These are phyloP conservation scores for Aspiorhynchus laticeps DNA, from an alignment of 2,113 vertebrate species.

Conservation along the genomic window DNA sequence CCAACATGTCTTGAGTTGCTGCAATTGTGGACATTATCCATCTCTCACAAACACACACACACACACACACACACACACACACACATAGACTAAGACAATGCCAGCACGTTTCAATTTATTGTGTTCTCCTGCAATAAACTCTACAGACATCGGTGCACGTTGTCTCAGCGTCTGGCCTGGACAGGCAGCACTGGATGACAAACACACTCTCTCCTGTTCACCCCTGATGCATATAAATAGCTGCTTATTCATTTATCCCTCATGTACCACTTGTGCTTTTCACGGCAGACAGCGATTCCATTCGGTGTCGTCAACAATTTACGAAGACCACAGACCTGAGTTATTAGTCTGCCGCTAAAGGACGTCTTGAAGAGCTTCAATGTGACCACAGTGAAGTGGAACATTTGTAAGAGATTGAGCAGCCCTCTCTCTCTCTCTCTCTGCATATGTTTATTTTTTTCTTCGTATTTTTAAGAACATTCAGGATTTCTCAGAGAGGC, in stretches of 20 bases:
- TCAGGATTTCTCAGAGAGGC: conserved; percentile 1
- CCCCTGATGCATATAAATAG: conserved; percentile 70
- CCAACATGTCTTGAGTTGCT: conserved; percentile 24
- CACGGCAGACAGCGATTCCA: conserved; percentile 48
- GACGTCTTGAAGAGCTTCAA: conserved; percentile 35
- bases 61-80: conserved; percentile 5
- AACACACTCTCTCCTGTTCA: conserved; percentile 63
- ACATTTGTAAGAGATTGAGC: conserved; percentile 48
- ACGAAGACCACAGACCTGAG: conserved; percentile 52
- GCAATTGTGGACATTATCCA: conserved; percentile 23
- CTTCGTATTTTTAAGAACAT: conserved; percentile 23
- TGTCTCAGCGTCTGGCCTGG: conserved; percentile 18
- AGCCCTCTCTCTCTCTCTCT: background rate
- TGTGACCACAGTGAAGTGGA: conserved; percentile 30
- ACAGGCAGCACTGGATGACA: conserved; percentile 47
- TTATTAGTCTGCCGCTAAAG: conserved; percentile 54
- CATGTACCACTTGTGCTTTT: conserved; percentile 55
- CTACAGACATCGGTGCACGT: conserved; percentile 27
- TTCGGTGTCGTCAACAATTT: conserved; percentile 44
- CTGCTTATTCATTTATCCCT: conserved; percentile 65
- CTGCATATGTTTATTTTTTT: background rate
- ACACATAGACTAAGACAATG: background rate
- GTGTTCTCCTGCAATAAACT: conserved; percentile 48
- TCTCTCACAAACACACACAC: background rate
- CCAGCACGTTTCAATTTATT: conserved; percentile 48